Evolutionary conservation across 1,140 invertebrate species (phyloP), one percentile per base, ranked within the genome.

Genomic region (Pollicipes pollicipes): DNA sequence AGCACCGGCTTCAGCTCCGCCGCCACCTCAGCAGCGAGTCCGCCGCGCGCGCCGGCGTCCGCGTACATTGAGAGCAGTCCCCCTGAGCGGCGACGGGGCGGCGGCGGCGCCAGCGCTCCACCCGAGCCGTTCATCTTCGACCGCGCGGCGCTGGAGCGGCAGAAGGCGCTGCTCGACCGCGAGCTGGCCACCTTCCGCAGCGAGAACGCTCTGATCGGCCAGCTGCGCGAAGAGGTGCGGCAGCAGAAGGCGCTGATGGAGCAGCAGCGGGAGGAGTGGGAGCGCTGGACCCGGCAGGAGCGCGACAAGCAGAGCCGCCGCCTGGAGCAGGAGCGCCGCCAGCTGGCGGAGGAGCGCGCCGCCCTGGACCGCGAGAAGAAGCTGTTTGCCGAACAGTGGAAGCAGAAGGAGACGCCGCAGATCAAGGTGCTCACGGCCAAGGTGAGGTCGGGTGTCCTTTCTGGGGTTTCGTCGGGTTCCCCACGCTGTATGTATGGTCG

Each of bases 301-400:
- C n/a, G 73, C 3, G 63, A 69, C 45, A 70, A 66, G 32, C 70
- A 73, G n/a, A 70, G 68, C 32, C 24, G 70, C 17, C 28, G 35
- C 16, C 26, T 28, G 10, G 3, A 71, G 30, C 45, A 66, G 29
- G 72, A 75, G 69, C 72, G 63, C 29, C 45, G 67, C 30, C n/a
- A 69, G 3, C 64, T 75, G 27, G 71, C 45, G 30, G 70, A 73
- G 10, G 73, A 75, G 37, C 74, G 71, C 31, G 30, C 21, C n/a
- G 64, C 30, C 64, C 73, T 75, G 4, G 67, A 71, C 63, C 66
- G 63, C 35, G 72, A 75, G 45, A 58, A 58, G 45, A 58, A 58
- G 21, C 13, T 10, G 17, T 21, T 3, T 24, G 45, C 17, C 6
- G 45, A 58, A 21, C 13, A 58, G 45, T 58, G 45, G 45, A 58